These are phyloP conservation scores for Centrocercus urophasianus DNA, from an alignment of 2,113 vertebrate genomes.

Conservation along the genomic window DNA sequence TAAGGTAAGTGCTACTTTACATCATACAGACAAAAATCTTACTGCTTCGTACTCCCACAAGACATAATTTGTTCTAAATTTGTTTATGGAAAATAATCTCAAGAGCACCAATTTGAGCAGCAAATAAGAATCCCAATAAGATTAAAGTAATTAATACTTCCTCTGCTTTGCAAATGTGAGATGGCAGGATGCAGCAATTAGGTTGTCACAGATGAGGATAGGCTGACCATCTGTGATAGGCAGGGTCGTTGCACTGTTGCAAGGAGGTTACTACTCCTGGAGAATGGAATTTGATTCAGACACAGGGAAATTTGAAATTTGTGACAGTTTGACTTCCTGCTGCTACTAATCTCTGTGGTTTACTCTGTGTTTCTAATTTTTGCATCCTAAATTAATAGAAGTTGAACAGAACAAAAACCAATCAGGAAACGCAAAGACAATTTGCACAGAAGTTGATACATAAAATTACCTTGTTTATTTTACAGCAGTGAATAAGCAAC, in stretches of 20 bases:
- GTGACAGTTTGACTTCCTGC: neutral
- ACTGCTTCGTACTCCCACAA: neutral
- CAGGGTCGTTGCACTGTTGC: neutral
- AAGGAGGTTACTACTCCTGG: neutral
- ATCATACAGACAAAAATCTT: neutral
- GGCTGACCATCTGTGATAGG: neutral
- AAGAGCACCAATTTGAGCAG: neutral
- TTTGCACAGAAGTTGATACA: neutral
- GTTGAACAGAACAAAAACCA: neutral
- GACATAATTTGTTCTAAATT: neutral
- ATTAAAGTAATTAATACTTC: constrained; percentile 23
- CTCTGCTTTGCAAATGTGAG: neutral
- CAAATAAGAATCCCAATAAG: constrained; percentile 6
- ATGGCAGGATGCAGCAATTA: neutral
- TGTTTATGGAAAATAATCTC: neutral
- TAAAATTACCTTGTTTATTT: neutral
- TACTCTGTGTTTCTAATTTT: neutral
- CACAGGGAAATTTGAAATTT: neutral
- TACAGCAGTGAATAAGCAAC: neutral
- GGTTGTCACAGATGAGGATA: neutral
- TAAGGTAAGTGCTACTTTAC: neutral
- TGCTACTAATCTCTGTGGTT: neutral
- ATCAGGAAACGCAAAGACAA: neutral
- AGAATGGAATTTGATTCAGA: neutral
- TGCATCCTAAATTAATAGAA: neutral